Base-by-base conservation (phyloP, 2,888 invertebrate species). In the Druceiella hillmani region DNA sequence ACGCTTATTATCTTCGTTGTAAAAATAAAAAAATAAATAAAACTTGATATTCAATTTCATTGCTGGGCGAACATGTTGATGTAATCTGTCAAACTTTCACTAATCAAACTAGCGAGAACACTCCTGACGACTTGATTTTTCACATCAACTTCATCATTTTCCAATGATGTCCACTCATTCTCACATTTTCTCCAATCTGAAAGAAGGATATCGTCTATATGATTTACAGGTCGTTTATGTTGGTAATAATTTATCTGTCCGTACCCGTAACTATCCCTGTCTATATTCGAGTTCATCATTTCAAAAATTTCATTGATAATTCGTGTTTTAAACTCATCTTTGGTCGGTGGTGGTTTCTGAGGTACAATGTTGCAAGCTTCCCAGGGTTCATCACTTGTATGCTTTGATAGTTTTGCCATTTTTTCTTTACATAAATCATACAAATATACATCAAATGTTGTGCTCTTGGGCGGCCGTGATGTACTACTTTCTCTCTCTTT, bases 171-270 rank as follows among this genome's bases (percentile, higher is more conserved):
- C 70, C 70, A 70, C 43, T 67, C 66, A 2, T 65, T 62, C 47
- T 70, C 70, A 41, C 64, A 64, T n/a, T 64, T 61, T 0, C 64
- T 57, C 70, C 68, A 70, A 45, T 70, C 69, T 11, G 64, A 52
- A 44, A 69, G 66, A 29, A 70, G 36, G 26, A 70, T 65, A 44
- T 68, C 68, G 46, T 70, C 70, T 24, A 70, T 66, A 50, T 70
- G 67, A 41, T 70, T 69, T 0, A 67, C 61, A 2, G 67, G 60
- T 2, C 65, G n/a, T n/a, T n/a, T n/a, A n/a, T n/a, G n/a, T n/a
- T 55, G 4, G 58, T 57, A 1, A 62, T 57, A 3, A 68, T 25
- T 3, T 10, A 12, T 11, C 13, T 13, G 11, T 15, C 27, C 10
- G 10, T 5, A 15, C 62, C 68, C 66, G 52, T 3, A 22, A 7